Conservation (phyloP, 2,888 invertebrate species). For the Tuberolachnus salignus region DNA sequence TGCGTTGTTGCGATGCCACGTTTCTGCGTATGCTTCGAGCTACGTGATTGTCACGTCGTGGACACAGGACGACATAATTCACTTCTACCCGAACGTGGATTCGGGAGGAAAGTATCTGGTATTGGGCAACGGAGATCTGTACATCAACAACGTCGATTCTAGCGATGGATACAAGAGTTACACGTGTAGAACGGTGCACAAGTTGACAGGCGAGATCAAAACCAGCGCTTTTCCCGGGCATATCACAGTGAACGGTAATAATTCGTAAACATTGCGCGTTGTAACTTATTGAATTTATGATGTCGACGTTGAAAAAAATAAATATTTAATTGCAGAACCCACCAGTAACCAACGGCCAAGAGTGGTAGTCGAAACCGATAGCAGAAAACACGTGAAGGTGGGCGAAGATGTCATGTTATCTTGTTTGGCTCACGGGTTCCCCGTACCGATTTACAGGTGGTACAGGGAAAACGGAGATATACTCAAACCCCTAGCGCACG, state of each 20-base stretch:
- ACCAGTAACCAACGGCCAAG: slow-evolving; percentile 78
- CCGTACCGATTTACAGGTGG: slow-evolving; percentile 82
- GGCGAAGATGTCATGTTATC: slow-evolving; percentile 78
- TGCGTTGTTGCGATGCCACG: slow-evolving; percentile 86
- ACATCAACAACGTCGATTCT: slow-evolving; percentile 79
- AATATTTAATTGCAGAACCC: slow-evolving; percentile 67
- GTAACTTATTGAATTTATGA: slow-evolving; percentile 31
- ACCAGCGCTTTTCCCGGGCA: slow-evolving; percentile 74
- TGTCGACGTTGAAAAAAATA: neutral
- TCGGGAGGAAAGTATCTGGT: slow-evolving; percentile 74
- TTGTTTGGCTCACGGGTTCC: slow-evolving; percentile 82
- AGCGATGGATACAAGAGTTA: slow-evolving; percentile 80
- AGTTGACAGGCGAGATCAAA: slow-evolving; percentile 75
- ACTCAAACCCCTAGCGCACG: slow-evolving; percentile 72
- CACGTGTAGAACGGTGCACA: slow-evolving; percentile 81
- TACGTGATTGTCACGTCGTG: slow-evolving; percentile 88
- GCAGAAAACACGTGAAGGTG: slow-evolving; percentile 71
- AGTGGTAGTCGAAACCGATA: slow-evolving; percentile 74
- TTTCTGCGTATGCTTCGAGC: slow-evolving; percentile 86
- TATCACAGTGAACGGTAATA: slow-evolving; percentile 69
- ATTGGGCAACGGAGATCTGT: slow-evolving; percentile 80
- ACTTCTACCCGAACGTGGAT: slow-evolving; percentile 57
- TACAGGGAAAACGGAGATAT: slow-evolving; percentile 77
- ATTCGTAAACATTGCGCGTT: neutral
- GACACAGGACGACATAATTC: slow-evolving; percentile 79